Conservation (phyloP, 1,140 invertebrate species). For the Drosophila santomea region DNA sequence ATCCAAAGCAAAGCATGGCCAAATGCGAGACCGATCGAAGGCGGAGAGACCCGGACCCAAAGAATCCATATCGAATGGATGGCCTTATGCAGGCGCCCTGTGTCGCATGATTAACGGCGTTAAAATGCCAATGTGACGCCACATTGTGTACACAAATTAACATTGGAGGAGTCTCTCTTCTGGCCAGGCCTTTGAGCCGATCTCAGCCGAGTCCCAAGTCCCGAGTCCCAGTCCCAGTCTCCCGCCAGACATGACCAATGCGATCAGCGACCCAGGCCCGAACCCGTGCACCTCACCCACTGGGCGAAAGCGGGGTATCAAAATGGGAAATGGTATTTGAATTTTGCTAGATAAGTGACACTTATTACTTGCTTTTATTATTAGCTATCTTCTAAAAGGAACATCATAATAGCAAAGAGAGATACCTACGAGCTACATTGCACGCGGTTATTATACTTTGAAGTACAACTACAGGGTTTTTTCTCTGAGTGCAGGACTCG, state of each 20-base stretch:
- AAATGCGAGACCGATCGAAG: slow-evolving; percentile 19
- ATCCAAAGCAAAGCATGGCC: slow-evolving; percentile 33
- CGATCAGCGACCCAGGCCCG: slow-evolving; percentile 42
- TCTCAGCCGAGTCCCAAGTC: neutral
- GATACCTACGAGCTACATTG: too few relatives aligned
- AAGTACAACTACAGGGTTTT: neutral
- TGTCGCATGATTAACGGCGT: slow-evolving; percentile 84
- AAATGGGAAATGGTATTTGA: neutral
- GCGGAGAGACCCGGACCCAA: slow-evolving; percentile 10
- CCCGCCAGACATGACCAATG: slow-evolving; percentile 51
- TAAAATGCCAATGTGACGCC: slow-evolving; percentile 84
- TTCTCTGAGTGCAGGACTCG: slow-evolving; percentile 2
- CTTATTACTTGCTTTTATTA: too few relatives aligned
- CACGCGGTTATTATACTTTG: neutral
- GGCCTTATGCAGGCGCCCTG: slow-evolving; percentile 79
- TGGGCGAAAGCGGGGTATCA: slow-evolving; percentile 8
- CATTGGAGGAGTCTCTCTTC: slow-evolving; percentile 61
- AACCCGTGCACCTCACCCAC: slow-evolving; percentile 10
- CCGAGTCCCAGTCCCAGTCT: neutral
- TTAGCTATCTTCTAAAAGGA: too few relatives aligned
- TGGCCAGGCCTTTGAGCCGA: slow-evolving; percentile 26
- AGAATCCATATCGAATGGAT: slow-evolving; percentile 61
- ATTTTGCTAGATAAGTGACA: neutral
- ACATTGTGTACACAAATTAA: slow-evolving; percentile 84
- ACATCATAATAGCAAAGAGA: too few relatives aligned